These are phyloP conservation scores for Lymantria monacha DNA, from an alignment of 2,888 invertebrate genomes.

Conservation along the genomic window DNA sequence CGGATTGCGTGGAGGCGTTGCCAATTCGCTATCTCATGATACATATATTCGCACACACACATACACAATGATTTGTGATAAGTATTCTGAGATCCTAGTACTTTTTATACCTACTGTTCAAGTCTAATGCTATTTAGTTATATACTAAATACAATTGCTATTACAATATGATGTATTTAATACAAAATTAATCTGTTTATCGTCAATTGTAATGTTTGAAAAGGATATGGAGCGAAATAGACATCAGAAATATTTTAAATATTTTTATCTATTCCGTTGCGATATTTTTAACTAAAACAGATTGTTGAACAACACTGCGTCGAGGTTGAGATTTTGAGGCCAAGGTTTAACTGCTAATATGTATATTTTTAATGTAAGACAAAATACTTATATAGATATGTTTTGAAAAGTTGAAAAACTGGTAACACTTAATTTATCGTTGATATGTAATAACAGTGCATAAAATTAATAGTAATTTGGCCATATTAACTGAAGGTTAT, in stretches of 20 bases:
- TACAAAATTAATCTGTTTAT: no score
- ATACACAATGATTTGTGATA: slow-evolving; percentile 24
- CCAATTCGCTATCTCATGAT: slow-evolving; percentile 53
- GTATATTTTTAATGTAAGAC: slow-evolving; percentile 64
- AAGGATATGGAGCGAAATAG: neutral
- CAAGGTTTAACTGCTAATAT: slow-evolving; percentile 73
- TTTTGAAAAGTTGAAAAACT: slow-evolving; percentile 52
- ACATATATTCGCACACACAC: slow-evolving; percentile 49
- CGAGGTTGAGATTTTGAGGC: slow-evolving; percentile 74
- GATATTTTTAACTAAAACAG: slow-evolving; percentile 69
- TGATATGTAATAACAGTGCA: slow-evolving; percentile 27
- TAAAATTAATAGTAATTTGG: slow-evolving; percentile 39
- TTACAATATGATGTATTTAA: neutral
- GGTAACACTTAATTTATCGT: slow-evolving; percentile 35
- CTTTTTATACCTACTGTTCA: slow-evolving; percentile 37
- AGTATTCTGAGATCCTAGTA: slow-evolving; percentile 56
- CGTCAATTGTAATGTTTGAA: no score
- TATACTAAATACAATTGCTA: slow-evolving; percentile 2
- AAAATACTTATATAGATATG: slow-evolving; percentile 30
- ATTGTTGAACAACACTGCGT: slow-evolving; percentile 60
- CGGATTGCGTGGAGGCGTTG: slow-evolving; percentile 66
- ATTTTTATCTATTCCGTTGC: slow-evolving; percentile 55
- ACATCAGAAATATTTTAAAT: neutral
- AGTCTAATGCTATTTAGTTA: slow-evolving; percentile 18
- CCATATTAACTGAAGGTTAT: slow-evolving; percentile 9